These are phyloP conservation scores for Propithecus coquereli DNA, from an alignment of 2,113 vertebrate genomes.

Conservation along the genomic window DNA sequence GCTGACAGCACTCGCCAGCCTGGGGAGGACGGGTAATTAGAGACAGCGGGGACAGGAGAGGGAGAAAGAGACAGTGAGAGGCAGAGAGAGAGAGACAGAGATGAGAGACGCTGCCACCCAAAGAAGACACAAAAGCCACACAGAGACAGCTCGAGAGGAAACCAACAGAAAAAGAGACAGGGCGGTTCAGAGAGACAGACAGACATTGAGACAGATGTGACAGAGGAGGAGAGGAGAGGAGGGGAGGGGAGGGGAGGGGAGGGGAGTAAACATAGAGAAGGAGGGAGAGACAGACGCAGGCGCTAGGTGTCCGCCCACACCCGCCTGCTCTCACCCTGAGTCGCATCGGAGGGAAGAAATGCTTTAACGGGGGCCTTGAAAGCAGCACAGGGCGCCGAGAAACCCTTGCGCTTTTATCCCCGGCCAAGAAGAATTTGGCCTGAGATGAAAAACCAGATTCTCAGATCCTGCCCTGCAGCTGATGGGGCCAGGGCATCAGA, in stretches of 20 bases:
- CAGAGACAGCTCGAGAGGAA: not conserved
- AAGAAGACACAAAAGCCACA: not conserved
- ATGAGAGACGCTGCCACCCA: no score
- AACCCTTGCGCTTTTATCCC: not conserved
- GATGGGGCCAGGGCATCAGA: not conserved
- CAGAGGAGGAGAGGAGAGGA: not conserved
- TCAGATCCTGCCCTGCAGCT: not conserved
- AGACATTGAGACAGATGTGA: not conserved
- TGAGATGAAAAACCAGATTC: not conserved
- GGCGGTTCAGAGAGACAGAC: not conserved
- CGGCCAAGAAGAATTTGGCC: not conserved
- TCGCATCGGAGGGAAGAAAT: not conserved
- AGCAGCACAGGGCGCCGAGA: not conserved
- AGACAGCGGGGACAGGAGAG: not conserved
- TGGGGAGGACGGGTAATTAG: not conserved
- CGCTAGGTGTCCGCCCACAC: rapidly evolving
- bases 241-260: no score
- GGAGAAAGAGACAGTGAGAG: not conserved
- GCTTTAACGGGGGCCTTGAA: not conserved
- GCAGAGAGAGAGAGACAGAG: not conserved
- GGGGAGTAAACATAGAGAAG: not conserved
- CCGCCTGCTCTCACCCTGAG: no score
- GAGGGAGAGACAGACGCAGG: not conserved
- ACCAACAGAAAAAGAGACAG: not conserved
- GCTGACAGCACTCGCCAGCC: not conserved